Conservation (phyloP, 2,797 vertebrate species). For the Lagocephalus sceleratus region DNA sequence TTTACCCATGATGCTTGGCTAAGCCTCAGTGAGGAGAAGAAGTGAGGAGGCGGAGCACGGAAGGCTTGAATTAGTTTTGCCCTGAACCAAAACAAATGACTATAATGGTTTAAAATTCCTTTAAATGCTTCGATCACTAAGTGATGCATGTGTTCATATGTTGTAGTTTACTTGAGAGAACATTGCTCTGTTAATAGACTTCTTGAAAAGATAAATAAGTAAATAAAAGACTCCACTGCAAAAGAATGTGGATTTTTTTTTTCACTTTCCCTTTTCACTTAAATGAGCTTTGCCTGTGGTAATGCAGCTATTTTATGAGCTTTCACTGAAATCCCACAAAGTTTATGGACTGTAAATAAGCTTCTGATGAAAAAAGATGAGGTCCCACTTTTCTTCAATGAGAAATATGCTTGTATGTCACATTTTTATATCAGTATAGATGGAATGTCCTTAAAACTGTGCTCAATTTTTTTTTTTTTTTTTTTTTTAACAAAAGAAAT, state of each 20-base stretch:
- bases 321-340: conserved; percentile 23
- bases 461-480: not conserved
- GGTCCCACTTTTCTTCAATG: conserved; percentile 8
- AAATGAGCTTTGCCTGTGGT: conserved; percentile 44
- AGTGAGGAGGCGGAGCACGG: conserved; percentile 33
- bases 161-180: conserved; percentile 48
- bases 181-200: conserved; percentile 41
- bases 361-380: conserved; percentile 18
- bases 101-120: conserved; percentile 61
- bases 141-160: conserved; percentile 45
- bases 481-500: not conserved
- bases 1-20: conserved; percentile 51
- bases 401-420: not conserved
- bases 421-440: not conserved
- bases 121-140: conserved; percentile 64
- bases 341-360: conserved; percentile 41
- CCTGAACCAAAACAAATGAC: conserved; percentile 57
- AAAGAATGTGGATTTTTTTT: too few species aligned
- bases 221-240: too few species aligned
- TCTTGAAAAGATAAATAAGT: conserved; percentile 9
- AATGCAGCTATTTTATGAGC: conserved; percentile 29
- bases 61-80: conserved; percentile 36
- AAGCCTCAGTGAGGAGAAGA: conserved; percentile 34
- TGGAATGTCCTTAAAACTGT: not conserved
- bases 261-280: conserved; percentile 33